Conservation (phyloP, 2,797 vertebrate species). For the Philypnodon macrostomus region DNA sequence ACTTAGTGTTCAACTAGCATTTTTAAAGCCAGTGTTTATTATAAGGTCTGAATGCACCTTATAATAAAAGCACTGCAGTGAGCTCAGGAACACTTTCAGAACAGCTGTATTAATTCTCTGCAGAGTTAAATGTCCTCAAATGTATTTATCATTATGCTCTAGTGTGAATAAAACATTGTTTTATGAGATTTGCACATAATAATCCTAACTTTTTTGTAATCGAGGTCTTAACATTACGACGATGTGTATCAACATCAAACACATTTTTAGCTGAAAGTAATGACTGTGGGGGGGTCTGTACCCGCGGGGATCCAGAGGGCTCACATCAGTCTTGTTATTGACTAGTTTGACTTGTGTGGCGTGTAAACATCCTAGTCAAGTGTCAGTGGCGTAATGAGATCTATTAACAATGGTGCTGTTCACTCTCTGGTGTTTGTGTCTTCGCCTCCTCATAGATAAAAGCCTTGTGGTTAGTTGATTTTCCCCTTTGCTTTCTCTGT, state of each 20-base stretch:
- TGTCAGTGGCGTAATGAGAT: slow-evolving; percentile 30
- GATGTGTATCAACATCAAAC: slow-evolving; percentile 27
- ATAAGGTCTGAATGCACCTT: too few relatives aligned
- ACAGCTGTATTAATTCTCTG: too few relatives aligned
- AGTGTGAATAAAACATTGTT: too few relatives aligned
- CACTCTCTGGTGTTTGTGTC: slow-evolving; percentile 39
- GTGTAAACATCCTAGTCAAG: slow-evolving; percentile 5
- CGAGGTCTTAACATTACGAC: too few relatives aligned
- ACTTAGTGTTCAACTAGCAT: too few relatives aligned
- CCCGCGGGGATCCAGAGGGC: not conserved
- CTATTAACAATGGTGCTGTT: slow-evolving; percentile 50
- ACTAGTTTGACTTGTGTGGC: slow-evolving; percentile 23
- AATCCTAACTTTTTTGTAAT: too few relatives aligned
- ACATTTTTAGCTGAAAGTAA: slow-evolving; percentile 21
- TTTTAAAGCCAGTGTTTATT: too few relatives aligned
- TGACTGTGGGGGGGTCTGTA: slow-evolving; percentile 10
- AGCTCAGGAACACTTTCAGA: too few relatives aligned
- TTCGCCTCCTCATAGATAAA: slow-evolving; percentile 28
- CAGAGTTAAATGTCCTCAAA: too few relatives aligned
- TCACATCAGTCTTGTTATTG: slow-evolving; percentile 9
- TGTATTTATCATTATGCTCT: too few relatives aligned
- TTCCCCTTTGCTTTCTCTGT: slow-evolving; percentile 18
- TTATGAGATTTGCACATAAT: too few relatives aligned
- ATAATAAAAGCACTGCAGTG: too few relatives aligned
- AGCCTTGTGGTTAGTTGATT: slow-evolving; percentile 33